Evolutionary conservation across 2,113 vertebrate species (phyloP).

Genomic region (Phaethornis superciliosus): DNA sequence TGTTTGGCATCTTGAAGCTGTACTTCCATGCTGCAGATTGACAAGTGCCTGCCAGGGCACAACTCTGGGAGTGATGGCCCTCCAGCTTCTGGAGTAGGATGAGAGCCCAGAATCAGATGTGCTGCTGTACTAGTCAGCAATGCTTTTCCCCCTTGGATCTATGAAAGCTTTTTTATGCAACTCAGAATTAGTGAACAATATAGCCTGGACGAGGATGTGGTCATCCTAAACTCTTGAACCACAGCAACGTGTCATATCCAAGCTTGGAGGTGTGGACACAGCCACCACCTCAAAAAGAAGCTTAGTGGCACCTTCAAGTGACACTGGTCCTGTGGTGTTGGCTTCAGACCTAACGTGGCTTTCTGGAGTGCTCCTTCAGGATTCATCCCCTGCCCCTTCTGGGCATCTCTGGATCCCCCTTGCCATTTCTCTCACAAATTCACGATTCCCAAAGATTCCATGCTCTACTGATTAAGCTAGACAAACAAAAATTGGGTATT

Average conservation of each 20-base stretch:
- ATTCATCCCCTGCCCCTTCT: not conserved
- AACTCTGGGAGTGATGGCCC: no score
- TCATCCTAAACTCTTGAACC: not conserved
- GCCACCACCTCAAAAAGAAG: not conserved
- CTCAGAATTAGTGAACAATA: fast-evolving
- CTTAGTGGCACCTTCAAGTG: not conserved
- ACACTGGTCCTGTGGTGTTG: not conserved
- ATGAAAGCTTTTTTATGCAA: not conserved
- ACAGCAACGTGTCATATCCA: not conserved
- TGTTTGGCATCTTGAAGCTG: not conserved
- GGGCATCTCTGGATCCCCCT: not conserved
- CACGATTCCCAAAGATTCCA: no score
- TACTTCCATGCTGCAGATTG: not conserved
- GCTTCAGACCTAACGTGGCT: not conserved
- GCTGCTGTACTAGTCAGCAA: not conserved
- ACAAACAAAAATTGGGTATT: no score
- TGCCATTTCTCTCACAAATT: not conserved
- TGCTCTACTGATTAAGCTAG: no score
- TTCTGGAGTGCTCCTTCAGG: not conserved
- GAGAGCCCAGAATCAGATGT: not conserved
- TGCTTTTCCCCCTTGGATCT: not conserved
- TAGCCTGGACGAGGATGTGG: fast-evolving
- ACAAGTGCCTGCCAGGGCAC: not conserved
- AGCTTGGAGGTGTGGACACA: not conserved
- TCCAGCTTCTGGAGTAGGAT: not conserved